Evolutionary conservation across 2,113 vertebrate species (phyloP).

Genomic region (Chaetops frenatus): DNA sequence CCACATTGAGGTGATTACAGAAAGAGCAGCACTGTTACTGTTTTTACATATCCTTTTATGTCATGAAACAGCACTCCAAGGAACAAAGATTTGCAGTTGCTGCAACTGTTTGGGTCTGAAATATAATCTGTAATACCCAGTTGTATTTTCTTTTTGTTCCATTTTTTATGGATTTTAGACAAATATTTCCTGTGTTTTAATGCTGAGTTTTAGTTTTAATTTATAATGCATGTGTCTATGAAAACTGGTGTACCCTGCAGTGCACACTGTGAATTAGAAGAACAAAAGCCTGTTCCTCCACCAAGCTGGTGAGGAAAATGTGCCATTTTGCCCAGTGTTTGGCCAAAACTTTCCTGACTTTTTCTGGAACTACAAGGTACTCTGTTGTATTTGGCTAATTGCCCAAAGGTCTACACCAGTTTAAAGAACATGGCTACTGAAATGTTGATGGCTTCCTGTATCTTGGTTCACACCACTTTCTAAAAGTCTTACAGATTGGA

Average conservation of each 20-base stretch:
- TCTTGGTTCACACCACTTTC: not conserved
- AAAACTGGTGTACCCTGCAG: not conserved
- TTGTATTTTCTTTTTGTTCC: not conserved
- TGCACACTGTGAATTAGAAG: not conserved
- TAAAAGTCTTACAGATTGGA: not conserved
- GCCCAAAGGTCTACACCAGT: not conserved
- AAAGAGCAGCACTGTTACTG: not conserved
- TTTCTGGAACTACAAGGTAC: not conserved
- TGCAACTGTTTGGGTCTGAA: not conserved
- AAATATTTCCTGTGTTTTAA: not conserved
- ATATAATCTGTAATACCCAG: not conserved
- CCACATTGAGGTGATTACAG: not conserved
- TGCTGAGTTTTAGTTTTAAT: not conserved
- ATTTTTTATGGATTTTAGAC: not conserved
- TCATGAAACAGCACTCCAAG: not conserved
- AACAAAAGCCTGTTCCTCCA: not conserved
- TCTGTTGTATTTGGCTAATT: not conserved
- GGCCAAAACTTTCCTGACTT: not conserved
- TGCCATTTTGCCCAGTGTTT: not conserved
- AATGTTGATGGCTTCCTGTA: not conserved
- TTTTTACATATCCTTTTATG: not conserved
- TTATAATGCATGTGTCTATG: not conserved
- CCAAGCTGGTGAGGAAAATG: not conserved
- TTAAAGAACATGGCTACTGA: not conserved
- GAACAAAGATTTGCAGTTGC: not conserved